These are phyloP conservation scores for Thumatha senex DNA, from an alignment of 2,888 invertebrate species.

Conservation along the genomic window DNA sequence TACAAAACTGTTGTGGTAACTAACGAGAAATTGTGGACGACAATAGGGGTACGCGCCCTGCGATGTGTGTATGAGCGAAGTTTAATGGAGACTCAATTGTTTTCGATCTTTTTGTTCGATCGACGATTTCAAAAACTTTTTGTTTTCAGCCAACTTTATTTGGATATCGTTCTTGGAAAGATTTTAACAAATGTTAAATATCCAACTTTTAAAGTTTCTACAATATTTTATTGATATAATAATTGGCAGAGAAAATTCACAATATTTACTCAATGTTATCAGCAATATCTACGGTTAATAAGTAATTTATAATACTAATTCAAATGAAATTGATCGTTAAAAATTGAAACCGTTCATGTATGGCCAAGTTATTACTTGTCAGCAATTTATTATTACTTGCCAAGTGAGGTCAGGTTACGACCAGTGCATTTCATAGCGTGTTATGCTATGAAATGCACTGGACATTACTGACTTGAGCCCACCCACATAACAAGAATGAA, in stretches of 20 bases:
- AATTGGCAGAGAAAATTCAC: too few relatives aligned
- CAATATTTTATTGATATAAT: too few relatives aligned
- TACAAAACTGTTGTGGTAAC: slow-evolving; percentile 57
- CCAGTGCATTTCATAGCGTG: slow-evolving; percentile 14
- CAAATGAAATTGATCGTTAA: not conserved
- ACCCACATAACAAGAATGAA: slow-evolving; percentile 11
- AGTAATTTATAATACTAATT: not conserved
- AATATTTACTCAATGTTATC: too few relatives aligned
- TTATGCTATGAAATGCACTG: not conserved
- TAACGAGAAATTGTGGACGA: slow-evolving; percentile 56
- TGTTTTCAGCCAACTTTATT: not conserved
- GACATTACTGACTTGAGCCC: not conserved
- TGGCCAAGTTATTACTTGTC: not conserved
- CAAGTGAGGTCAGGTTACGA: slow-evolving; percentile 8
- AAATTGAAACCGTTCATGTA: not conserved
- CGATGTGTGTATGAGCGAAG: slow-evolving; percentile 9
- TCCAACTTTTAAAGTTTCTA: too few relatives aligned
- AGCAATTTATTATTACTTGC: not conserved
- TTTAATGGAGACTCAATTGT: slow-evolving; percentile 26
- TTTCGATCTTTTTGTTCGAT: slow-evolving; percentile 21
- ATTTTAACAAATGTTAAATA: too few relatives aligned
- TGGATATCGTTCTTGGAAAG: too few relatives aligned
- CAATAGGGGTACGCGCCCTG: slow-evolving; percentile 30
- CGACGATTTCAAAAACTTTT: slow-evolving; percentile 6
- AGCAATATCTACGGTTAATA: too few relatives aligned